Base-by-base conservation (phyloP, 2,113 vertebrate genomes). In the Antennarius striatus region DNA sequence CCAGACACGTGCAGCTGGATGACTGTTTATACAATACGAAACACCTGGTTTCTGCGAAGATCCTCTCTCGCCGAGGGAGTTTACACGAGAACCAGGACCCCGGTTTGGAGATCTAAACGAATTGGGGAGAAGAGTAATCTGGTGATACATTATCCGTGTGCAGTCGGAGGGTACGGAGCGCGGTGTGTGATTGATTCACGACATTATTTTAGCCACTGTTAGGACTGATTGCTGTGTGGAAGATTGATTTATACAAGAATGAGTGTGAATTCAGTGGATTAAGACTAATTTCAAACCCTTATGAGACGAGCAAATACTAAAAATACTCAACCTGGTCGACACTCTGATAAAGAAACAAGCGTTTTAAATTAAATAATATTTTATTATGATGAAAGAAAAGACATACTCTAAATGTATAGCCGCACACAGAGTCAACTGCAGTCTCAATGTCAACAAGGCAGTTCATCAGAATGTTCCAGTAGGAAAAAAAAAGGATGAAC, bases 371-470 rank as follows among this genome's bases (percentile, higher is more conserved):
- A 82, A 84, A 83, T 72, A 16, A 60, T 79, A 46, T 78, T 86
- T 86, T 85, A 87, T 84, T 82, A 77, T 77, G 57, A 53, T 57
- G 50, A 68, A 83, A 80, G 32, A 66, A 73, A 83, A 69, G 72
- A 62, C 58, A 84, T 49, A 68, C 30, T 56, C 39, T 69, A 51
- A 67, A 82, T 59, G 64, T 75, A 57, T 55, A 71, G 55, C 56
- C 67, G 75, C 80, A 85, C 74, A 82, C 22, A 64, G 13, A 56
- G 56, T 7, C 14, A 13, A 74, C 46, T 75, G 57, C 62, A 50
- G 63, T 22, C 69, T 66, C 47, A 52, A 53, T 15, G 39, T 63
- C 62, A 79, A 74, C 63, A 69, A 69, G 17, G 42, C 53, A 79
- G 54, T 66, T 56, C 28, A 56, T 54, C 55, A 55, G 22, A 74